Conservation (phyloP, 35 echinoderm and acorn worm genomes). For the Ophioderma brevispina region DNA sequence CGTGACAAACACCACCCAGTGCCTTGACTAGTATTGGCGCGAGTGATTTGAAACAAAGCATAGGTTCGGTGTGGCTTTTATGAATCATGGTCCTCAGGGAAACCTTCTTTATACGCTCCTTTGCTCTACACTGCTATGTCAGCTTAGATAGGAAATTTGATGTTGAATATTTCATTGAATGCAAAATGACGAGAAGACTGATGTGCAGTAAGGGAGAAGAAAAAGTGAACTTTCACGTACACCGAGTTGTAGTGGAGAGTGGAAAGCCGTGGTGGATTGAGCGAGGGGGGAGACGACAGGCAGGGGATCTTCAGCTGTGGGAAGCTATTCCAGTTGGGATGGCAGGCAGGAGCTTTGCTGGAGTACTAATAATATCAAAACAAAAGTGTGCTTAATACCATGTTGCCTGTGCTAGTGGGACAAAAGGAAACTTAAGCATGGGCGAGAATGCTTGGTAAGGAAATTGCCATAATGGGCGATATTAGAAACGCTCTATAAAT, state of each 20-base stretch:
- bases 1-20: neutral
- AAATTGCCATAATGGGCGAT: conserved; percentile 8
- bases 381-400: conserved; percentile 9
- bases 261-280: neutral
- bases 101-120: neutral
- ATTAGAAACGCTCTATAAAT: conserved; percentile 8
- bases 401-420: neutral
- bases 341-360: neutral
- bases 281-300: neutral
- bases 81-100: conserved; percentile 4
- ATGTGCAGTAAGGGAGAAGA: too few relatives aligned
- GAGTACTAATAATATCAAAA: conserved; percentile 8
- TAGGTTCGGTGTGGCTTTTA: neutral
- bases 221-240: too few relatives aligned
- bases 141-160: neutral
- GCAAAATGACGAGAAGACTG: neutral
- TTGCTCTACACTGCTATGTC: neutral
- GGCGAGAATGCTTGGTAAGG: neutral
- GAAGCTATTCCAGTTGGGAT: neutral
- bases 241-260: neutral
- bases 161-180: conserved; percentile 7
- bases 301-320: neutral
- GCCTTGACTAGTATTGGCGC: neutral
- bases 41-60: conserved; percentile 5
- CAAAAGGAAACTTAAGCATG: conserved; percentile 10